A percentile compares a stretch with the other conserved stretches of the same genome.
Conservation (phyloP, 2,113 vertebrate species). For the Rynchops niger region DNA sequence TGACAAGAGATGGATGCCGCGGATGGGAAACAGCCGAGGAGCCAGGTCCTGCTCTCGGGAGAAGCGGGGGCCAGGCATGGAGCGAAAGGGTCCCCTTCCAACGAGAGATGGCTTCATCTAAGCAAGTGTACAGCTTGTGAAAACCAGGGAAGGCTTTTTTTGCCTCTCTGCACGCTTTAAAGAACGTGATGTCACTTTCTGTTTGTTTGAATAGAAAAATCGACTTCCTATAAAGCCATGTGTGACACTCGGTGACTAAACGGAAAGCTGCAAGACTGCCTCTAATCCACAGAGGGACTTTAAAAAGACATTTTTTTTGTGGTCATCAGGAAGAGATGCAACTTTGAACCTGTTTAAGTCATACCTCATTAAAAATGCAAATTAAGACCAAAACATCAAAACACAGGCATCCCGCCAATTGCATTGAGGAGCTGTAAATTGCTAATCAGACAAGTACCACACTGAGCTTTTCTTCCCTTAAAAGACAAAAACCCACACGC, state of each 20-base stretch:
- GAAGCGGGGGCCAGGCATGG: fast-evolving
- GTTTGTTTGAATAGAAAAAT: not conserved
- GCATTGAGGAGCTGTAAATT: conserved; percentile 1
- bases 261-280: not conserved
- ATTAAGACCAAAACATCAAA: conserved; percentile 33
- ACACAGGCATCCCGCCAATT: not conserved
- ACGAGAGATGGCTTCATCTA: fast-evolving
- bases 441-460: conserved; percentile 51
- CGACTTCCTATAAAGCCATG: not conserved
- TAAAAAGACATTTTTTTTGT: not conserved
- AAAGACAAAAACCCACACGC: conserved; percentile 17
- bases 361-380: conserved; percentile 48
- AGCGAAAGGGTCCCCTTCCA: not conserved
- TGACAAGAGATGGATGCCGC: not conserved
- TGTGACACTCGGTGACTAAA: not conserved
- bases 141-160: not conserved
- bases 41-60: not conserved
- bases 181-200: not conserved
- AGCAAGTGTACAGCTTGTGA: not conserved
- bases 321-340: not conserved
- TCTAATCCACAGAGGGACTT: not conserved
- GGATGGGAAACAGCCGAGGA: not conserved
- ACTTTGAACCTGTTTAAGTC: not conserved
- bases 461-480: conserved; percentile 53
- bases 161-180: not conserved